phyloP scores from a whole-genome alignment of 2,888 invertebrate species.

The Zeuzera pyrina region DNA sequence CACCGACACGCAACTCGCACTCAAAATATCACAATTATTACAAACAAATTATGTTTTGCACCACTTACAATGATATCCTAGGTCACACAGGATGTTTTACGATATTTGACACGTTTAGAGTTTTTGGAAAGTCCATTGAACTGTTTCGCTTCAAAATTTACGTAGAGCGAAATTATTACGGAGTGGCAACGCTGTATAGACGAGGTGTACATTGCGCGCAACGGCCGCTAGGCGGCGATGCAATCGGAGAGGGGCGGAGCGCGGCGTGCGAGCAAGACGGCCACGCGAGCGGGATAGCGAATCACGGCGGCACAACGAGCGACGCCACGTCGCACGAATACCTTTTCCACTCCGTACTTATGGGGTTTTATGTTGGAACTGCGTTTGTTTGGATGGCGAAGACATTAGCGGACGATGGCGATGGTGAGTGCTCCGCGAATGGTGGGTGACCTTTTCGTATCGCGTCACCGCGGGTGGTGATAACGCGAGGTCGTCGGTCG shows the following conservation, averaged over 20 bases:
- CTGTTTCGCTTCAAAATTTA: slow-evolving; percentile 72
- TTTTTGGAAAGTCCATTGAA: slow-evolving; percentile 72
- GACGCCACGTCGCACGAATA: slow-evolving; percentile 27
- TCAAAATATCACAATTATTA: slow-evolving; percentile 52
- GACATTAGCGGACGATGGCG: slow-evolving; percentile 47
- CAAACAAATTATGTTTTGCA: slow-evolving; percentile 45
- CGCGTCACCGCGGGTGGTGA: slow-evolving; percentile 59
- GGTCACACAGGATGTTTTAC: slow-evolving; percentile 51
- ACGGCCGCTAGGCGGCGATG: slow-evolving; percentile 61
- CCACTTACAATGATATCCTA: slow-evolving; percentile 50
- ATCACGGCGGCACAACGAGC: slow-evolving; percentile 10
- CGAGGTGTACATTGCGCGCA: slow-evolving; percentile 46
- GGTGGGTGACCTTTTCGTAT: slow-evolving; percentile 67
- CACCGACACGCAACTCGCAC: slow-evolving; percentile 63
- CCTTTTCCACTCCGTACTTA: slow-evolving; percentile 48
- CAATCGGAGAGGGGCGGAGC: slow-evolving; percentile 55
- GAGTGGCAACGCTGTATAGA: slow-evolving; percentile 71
- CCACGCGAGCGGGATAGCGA: slow-evolving; percentile 16
- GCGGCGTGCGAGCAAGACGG: slow-evolving; percentile 51
- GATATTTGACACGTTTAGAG: slow-evolving; percentile 56
- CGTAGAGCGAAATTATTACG: slow-evolving; percentile 73
- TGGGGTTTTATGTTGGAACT: slow-evolving; percentile 52
- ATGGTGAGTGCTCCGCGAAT: slow-evolving; percentile 33
- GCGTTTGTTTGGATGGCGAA: slow-evolving; percentile 57
- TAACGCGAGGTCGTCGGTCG: slow-evolving; percentile 67